phyloP scores from a whole-genome alignment of 1,140 invertebrate species.

The Drosophila erecta region DNA sequence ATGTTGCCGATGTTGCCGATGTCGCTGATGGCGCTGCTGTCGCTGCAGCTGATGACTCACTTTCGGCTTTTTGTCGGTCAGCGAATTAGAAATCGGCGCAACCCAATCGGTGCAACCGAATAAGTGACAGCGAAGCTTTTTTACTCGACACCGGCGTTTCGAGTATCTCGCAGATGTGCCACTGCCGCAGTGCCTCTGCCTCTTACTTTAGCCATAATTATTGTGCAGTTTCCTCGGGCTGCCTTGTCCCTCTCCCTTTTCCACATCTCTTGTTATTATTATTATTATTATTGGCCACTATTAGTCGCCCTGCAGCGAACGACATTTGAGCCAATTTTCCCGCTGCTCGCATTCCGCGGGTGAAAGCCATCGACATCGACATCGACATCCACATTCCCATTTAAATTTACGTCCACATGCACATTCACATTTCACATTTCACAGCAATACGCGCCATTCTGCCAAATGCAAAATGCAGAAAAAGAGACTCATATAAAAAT shows the following conservation, averaged over 20 bases:
- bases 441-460: slow-evolving; percentile 54
- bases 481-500: slow-evolving; percentile 27
- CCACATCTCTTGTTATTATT: slow-evolving; percentile 30
- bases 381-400: slow-evolving; percentile 19
- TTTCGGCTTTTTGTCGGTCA: slow-evolving; percentile 41
- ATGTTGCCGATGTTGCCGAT: slow-evolving; percentile 38
- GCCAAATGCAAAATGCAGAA: slow-evolving; percentile 59
- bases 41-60: slow-evolving; percentile 56
- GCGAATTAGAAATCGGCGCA: slow-evolving; percentile 65
- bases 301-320: slow-evolving; percentile 42
- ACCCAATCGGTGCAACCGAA: slow-evolving; percentile 9
- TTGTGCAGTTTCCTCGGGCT: slow-evolving; percentile 57
- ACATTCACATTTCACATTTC: slow-evolving; percentile 59
- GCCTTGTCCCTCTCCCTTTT: slow-evolving; percentile 9
- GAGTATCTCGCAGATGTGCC: slow-evolving; percentile 52
- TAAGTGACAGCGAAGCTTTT: slow-evolving; percentile 64
- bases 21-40: slow-evolving; percentile 3
- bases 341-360: slow-evolving; percentile 70
- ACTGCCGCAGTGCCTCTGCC: slow-evolving; percentile 39
- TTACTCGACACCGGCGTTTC: slow-evolving; percentile 17
- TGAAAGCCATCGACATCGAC: slow-evolving; percentile 59
- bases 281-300: neutral
- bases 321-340: slow-evolving; percentile 72
- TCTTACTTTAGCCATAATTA: slow-evolving; percentile 75
- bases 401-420: slow-evolving; percentile 23